Evolutionary conservation across 2,797 vertebrate genomes (phyloP).

Genomic region (Staurois parvus): DNA sequence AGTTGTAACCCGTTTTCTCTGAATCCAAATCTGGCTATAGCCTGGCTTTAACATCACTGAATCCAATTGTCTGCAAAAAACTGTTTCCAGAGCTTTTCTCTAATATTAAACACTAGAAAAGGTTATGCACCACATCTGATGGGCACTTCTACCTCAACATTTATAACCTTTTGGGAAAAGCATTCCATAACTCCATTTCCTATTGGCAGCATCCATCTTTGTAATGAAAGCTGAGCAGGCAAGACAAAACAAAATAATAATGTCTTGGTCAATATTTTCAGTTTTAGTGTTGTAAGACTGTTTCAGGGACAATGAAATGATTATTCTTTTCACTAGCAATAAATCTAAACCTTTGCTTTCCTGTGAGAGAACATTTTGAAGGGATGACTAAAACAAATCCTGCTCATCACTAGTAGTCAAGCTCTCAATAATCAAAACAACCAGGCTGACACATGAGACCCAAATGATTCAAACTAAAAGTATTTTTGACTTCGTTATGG

Average conservation of each 20-base stretch:
- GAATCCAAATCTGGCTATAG: no score
- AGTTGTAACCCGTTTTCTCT: no score
- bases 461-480: constrained; percentile 44
- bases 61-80: no score
- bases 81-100: no score
- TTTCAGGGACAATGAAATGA: constrained; percentile 53
- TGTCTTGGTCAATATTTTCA: constrained; percentile 38
- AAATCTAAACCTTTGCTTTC: constrained; percentile 59
- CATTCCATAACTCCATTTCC: constrained; percentile 21
- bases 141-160: background rate
- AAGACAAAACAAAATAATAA: constrained; percentile 45
- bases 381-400: constrained; percentile 46
- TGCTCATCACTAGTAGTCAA: constrained; percentile 35
- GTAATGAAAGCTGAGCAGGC: constrained; percentile 47
- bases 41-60: no score
- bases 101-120: no score
- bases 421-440: constrained; percentile 49
- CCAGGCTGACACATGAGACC: constrained; percentile 34
- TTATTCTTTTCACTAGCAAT: constrained; percentile 34
- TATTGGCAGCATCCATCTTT: constrained; percentile 31
- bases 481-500: constrained; percentile 49
- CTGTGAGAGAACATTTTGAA: constrained; percentile 35
- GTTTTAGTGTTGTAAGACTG: constrained; percentile 33
- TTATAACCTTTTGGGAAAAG: constrained; percentile 32
- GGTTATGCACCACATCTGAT: background rate